phyloP scores from a whole-genome alignment of 2,888 invertebrate species.

The Polymixis flavicincta region DNA sequence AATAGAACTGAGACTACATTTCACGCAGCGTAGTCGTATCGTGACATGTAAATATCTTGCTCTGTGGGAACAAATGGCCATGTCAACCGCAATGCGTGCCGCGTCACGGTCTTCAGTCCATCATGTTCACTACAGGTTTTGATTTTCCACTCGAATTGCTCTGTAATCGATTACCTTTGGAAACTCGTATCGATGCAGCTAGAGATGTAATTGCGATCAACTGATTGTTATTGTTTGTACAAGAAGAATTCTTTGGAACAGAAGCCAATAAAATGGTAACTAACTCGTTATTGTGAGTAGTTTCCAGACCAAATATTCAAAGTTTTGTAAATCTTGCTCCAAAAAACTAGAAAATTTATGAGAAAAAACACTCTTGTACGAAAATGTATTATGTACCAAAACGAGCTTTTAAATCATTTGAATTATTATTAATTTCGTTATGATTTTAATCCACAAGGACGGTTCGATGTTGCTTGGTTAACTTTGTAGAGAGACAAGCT shows the following conservation, averaged over 20 bases:
- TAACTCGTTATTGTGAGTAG: no score
- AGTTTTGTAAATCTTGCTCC: not conserved
- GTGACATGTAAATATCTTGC: slow-evolving; percentile 39
- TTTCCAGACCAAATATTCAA: no score
- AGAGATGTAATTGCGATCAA: slow-evolving; percentile 36
- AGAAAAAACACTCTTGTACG: not conserved
- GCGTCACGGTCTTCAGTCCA: slow-evolving; percentile 74
- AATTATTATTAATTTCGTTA: not conserved
- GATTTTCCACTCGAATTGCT: slow-evolving; percentile 69
- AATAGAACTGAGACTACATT: not conserved
- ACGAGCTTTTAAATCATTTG: not conserved
- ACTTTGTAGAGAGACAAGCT: not conserved
- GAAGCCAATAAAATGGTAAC: not conserved
- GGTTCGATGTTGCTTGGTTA: not conserved
- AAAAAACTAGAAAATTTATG: not conserved
- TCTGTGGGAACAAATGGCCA: slow-evolving; percentile 73
- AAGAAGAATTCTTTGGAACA: not conserved
- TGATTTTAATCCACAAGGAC: not conserved
- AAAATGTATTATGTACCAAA: not conserved
- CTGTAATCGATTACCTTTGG: slow-evolving; percentile 63
- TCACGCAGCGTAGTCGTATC: slow-evolving; percentile 49
- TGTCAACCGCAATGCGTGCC: slow-evolving; percentile 78
- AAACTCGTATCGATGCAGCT: slow-evolving; percentile 45
- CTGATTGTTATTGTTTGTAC: not conserved
- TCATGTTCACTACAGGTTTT: slow-evolving; percentile 72